Evolutionary conservation across 1,140 invertebrate genomes (phyloP), one percentile per base, ranked within the genome.

Genomic region (Hylaeus volcanicus): DNA sequence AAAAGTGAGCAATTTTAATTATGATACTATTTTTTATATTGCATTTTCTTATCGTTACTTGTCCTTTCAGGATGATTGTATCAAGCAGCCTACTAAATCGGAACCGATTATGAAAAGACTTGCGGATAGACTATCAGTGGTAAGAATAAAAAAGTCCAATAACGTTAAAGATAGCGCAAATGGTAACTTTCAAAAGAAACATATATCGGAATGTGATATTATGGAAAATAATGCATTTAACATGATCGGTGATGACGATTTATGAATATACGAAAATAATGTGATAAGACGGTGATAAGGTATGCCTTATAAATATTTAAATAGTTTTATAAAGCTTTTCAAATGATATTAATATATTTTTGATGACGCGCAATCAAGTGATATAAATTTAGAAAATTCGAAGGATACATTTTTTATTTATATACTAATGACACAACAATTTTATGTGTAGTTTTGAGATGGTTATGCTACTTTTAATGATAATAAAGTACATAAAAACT

Each of bases 141-240:
- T 91, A 61, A 91, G 85, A 87, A 88, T 88, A 76, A 90, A 92
- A 86, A 92, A 92, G 82, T 85, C 92, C 37, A 90, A 86, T 26
- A 92, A 91, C 81, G 84, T 91, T 5, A 88, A 89, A 79, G 90
- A 91, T 79, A 92, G 72, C 6, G 14, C 93, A 81, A 94, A 94
- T 87, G 94, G 94, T 43, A 94, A 94, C 61, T 94, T 94, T 86
- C 94, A 94, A 39, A 95, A 95, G 95, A 72, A 94, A 94, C 58
- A 95, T 89, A 95, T 95, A 86, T 93, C 94, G 45, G 95, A 94
- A 51, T 94, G 94, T 88, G 95, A 96, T 87, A 95, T 96, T 69
- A 95, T 97, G 51, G 96, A 98, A 90, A 98, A 98, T 92, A 96
- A 97, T 93, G 97, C 97, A 58, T 98, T 98, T 93, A 96, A 97